Evolutionary conservation across 2,888 invertebrate species (phyloP).

Genomic region (Oligia latruncula): DNA sequence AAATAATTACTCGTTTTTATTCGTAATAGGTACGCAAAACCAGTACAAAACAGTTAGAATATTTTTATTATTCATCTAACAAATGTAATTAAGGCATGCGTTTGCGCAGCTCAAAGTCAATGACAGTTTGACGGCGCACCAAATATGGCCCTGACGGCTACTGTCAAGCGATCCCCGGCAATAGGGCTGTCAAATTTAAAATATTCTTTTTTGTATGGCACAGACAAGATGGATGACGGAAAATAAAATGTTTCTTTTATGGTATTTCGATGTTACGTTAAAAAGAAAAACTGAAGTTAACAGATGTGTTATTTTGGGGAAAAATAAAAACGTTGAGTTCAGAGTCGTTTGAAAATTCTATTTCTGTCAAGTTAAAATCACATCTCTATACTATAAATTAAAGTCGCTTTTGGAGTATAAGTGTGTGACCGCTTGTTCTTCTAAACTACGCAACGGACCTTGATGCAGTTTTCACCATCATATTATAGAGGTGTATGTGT

Average conservation of each 20-base stretch:
- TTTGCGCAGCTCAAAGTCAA: slow-evolving; percentile 68
- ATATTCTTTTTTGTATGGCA: slow-evolving; percentile 36
- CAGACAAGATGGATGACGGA: slow-evolving; percentile 56
- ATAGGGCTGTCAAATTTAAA: slow-evolving; percentile 63
- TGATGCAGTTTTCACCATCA: too few species aligned
- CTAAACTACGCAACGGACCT: too few species aligned
- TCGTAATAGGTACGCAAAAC: not conserved
- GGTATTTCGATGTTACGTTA: slow-evolving; percentile 38
- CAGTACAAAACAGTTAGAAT: slow-evolving; percentile 53
- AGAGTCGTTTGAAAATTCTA: not conserved
- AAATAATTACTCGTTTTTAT: slow-evolving; percentile 12
- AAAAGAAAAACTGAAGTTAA: slow-evolving; percentile 20
- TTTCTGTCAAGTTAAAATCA: not conserved
- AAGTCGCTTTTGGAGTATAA: not conserved
- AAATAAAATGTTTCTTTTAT: slow-evolving; percentile 43
- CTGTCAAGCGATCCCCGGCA: slow-evolving; percentile 68
- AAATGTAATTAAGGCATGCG: slow-evolving; percentile 64
- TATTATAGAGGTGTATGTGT: too few species aligned
- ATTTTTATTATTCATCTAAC: slow-evolving; percentile 65
- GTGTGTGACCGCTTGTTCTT: too few species aligned
- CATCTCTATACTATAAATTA: not conserved
- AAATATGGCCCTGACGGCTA: slow-evolving; percentile 79
- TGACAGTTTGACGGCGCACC: slow-evolving; percentile 83
- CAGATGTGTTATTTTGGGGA: slow-evolving; percentile 26
- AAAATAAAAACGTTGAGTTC: not conserved